Base-by-base conservation (phyloP, 2,888 invertebrate species). In the Poecilus cupreus region DNA sequence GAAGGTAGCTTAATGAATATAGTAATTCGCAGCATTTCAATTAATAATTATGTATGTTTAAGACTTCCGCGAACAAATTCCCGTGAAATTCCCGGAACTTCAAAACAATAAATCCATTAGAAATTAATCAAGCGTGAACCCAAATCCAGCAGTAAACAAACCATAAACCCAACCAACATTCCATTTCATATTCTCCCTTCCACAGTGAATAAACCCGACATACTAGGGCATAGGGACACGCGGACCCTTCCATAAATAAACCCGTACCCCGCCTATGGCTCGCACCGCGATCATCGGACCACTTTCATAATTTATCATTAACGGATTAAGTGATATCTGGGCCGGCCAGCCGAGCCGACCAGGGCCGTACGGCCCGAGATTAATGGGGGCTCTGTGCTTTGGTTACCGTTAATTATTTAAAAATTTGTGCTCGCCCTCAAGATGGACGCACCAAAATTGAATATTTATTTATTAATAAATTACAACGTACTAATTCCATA, bases 251-350 rank as follows among this genome's bases (percentile, higher is more conserved):
- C 64, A 68, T 68, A 68, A 68, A 68, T 68, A 68, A 68, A 68
- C 64, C 64, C 64, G 6, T 32, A 68, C 64, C 64, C 32, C 64
- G 64, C 37, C 64, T 68, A 37, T 68, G 64, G 37, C 64, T 18
- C 64, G 18, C 64, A 68, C 37, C 64, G 64, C 64, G 64, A 79
- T 79, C 79, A 79, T 70, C 49, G 57, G 86, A 85, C 83, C 85
- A 85, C 85, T 85, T 86, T 87, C 87, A 87, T 87, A 88, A 88
- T 88, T 86, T 87, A 88, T 88, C 88, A 88, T 87, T 86, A 86
- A 85, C 83, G 87, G 87, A 87, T 87, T 88, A 87, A 86, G 84
- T 86, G 86, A 86, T 86, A 86, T 86, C 86, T 85, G 86, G 83
- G 37, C 72, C 10, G 57, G 39, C 39, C 72, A 72, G 80, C 18